phyloP scores from a whole-genome alignment of 2,113 vertebrate genomes.

The Recurvirostra avosetta region DNA sequence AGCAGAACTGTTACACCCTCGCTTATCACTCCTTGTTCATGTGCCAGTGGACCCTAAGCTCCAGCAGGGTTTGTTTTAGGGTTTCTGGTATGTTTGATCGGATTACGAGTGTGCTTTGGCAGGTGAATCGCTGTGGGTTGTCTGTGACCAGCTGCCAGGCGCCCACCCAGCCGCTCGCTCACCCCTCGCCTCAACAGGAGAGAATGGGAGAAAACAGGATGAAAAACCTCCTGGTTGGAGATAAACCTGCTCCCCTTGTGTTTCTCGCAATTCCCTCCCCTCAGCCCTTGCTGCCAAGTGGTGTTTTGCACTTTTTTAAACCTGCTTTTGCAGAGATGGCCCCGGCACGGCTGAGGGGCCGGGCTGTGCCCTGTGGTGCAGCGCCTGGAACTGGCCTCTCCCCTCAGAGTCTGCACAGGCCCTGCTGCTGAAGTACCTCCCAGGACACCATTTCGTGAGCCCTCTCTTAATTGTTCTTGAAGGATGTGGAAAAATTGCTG shows the following conservation, averaged over 20 bases:
- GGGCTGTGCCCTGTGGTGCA: not conserved
- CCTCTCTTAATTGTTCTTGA: rapidly evolving
- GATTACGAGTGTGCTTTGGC: rapidly evolving
- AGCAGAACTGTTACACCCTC: not conserved
- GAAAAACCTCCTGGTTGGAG: rapidly evolving
- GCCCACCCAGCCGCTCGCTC: rapidly evolving
- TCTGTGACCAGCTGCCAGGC: rapidly evolving
- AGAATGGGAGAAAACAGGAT: not conserved
- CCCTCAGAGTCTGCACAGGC: rapidly evolving
- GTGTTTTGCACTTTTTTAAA: not conserved
- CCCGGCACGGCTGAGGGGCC: rapidly evolving
- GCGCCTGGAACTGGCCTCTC: rapidly evolving
- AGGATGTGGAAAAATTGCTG: rapidly evolving
- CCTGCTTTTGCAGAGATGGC: rapidly evolving
- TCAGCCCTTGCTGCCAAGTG: rapidly evolving
- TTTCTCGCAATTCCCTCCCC: rapidly evolving
- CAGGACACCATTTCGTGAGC: not conserved
- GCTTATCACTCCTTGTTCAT: not conserved
- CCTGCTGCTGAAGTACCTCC: too few relatives aligned
- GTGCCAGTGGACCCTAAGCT: not conserved
- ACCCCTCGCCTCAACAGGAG: rapidly evolving
- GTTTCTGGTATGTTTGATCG: not conserved
- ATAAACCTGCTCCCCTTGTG: rapidly evolving
- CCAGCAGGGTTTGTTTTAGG: not conserved
- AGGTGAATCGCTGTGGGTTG: not conserved